These are phyloP conservation scores for Drosophila lacertosa DNA, from an alignment of 1,140 invertebrate species.

Conservation along the genomic window DNA sequence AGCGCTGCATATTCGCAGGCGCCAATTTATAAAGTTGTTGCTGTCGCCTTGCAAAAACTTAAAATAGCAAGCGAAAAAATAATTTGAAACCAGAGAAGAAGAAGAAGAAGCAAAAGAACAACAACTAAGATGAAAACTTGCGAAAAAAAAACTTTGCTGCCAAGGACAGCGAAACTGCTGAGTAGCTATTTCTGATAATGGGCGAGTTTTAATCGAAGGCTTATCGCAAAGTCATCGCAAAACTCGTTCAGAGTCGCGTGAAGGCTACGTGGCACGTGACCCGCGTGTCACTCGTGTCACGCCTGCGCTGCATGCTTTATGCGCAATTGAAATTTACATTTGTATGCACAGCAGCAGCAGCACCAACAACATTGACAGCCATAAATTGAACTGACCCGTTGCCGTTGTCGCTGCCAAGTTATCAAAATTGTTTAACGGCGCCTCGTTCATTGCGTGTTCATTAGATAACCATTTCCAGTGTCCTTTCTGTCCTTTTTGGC, in stretches of 20 bases:
- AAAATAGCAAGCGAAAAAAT: neutral
- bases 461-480: conserved; percentile 62
- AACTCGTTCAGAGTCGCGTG: conserved; percentile 29
- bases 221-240: conserved; percentile 47
- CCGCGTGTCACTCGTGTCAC: conserved; percentile 17
- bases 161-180: conserved; percentile 38
- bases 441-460: conserved; percentile 18
- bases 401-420: conserved; percentile 52
- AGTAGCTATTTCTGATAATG: conserved; percentile 37
- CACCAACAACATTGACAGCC: conserved; percentile 16
- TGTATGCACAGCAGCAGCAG: conserved; percentile 57
- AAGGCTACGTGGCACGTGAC: conserved; percentile 7
- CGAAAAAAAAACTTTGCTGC: conserved; percentile 18
- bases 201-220: conserved; percentile 61
- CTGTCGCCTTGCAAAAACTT: neutral
- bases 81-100: conserved; percentile 5
- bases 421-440: conserved; percentile 67
- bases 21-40: conserved; percentile 4
- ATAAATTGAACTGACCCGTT: conserved; percentile 66
- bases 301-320: conserved; percentile 56
- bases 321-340: conserved; percentile 75
- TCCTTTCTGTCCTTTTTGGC: conserved; percentile 31
- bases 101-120: neutral
- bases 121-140: conserved; percentile 17
- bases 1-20: conserved; percentile 16